phyloP scores from a whole-genome alignment of 2,888 invertebrate genomes.

The Saturnia japonica region DNA sequence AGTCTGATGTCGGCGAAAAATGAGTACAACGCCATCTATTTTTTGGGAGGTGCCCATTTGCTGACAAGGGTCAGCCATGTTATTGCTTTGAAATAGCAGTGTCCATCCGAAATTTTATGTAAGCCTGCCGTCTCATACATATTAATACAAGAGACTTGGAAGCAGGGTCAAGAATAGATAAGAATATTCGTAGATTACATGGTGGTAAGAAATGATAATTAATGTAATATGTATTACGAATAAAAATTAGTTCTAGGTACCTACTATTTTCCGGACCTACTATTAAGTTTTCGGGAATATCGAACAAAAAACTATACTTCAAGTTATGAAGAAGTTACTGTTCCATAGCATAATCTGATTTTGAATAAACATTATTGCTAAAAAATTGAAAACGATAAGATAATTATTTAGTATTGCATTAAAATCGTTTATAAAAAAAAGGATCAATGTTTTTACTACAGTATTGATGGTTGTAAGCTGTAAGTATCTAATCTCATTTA shows the following conservation, averaged over 20 bases:
- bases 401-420: too few species aligned
- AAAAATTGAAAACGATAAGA: too few species aligned
- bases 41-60: constrained; percentile 53
- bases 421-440: not conserved
- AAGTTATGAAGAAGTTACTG: too few species aligned
- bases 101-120: constrained; percentile 49
- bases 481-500: not conserved
- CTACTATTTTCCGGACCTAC: too few species aligned
- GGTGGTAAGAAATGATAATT: not conserved
- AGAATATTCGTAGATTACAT: not conserved
- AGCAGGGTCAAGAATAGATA: constrained; percentile 10
- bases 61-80: constrained; percentile 69
- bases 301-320: too few species aligned
- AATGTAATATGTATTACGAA: not conserved
- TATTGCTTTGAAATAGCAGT: constrained; percentile 49
- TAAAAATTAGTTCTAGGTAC: too few species aligned
- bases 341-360: too few species aligned
- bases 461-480: not conserved
- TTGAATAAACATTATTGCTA: too few species aligned
- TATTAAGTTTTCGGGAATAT: too few species aligned
- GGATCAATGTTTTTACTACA: not conserved
- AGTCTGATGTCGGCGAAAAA: constrained; percentile 54
- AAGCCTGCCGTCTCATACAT: constrained; percentile 62
- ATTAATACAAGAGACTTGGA: constrained; percentile 34
- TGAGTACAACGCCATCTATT: constrained; percentile 61